Evolutionary conservation across 2,113 vertebrate species (phyloP).

Genomic region (Epinephelus lanceolatus): DNA sequence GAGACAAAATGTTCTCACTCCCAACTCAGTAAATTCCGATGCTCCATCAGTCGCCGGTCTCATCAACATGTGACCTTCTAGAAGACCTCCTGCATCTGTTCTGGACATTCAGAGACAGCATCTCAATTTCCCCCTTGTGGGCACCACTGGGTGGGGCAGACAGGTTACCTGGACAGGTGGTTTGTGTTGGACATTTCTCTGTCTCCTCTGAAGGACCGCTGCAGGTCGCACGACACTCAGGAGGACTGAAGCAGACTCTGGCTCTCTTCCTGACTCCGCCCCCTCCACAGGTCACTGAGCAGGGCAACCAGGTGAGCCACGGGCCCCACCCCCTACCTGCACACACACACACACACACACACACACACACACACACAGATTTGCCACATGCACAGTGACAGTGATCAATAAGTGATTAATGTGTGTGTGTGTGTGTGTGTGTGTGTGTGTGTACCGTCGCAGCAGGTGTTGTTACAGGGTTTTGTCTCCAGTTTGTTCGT

Average conservation of each 20-base stretch:
- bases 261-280: constrained; percentile 47
- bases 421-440: constrained; percentile 2
- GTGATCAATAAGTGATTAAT: neutral
- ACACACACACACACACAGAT: neutral
- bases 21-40: too few species aligned
- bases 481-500: neutral
- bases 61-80: too few species aligned
- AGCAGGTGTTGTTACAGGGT: constrained; percentile 65
- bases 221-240: constrained; percentile 52
- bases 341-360: constrained; percentile 21
- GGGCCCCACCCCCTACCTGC: constrained; percentile 50
- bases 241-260: constrained; percentile 42
- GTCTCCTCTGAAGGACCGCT: constrained; percentile 10
- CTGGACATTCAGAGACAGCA: too few species aligned
- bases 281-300: constrained; percentile 68
- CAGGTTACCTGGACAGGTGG: constrained; percentile 66
- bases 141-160: neutral
- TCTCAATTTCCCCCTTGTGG: too few species aligned
- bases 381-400: too few species aligned
- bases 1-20: neutral
- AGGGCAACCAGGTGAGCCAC: constrained; percentile 65
- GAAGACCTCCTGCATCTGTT: too few species aligned
- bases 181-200: neutral
- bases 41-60: too few species aligned
- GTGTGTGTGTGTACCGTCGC: constrained; percentile 42